These are phyloP conservation scores for Enteromius unitaeniatus DNA, from an alignment of 2,797 vertebrate species.

Conservation along the genomic window DNA sequence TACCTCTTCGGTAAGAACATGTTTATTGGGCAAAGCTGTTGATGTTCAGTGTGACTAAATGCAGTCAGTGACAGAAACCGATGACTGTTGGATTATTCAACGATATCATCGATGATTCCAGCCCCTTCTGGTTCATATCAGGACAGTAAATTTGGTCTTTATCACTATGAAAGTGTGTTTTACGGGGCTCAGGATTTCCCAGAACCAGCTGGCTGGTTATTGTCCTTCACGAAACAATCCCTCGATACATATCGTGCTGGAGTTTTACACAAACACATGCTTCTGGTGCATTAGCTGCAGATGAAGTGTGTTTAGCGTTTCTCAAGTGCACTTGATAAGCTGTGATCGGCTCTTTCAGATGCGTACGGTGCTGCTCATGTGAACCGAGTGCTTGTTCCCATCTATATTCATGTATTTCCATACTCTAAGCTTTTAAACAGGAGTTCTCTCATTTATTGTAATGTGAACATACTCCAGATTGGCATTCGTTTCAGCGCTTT, in stretches of 20 bases:
- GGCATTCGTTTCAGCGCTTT: background rate
- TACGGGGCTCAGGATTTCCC: background rate
- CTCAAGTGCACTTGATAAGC: conserved; percentile 37
- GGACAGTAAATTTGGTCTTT: background rate
- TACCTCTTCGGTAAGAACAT: background rate
- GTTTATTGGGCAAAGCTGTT: background rate
- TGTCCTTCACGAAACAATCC: background rate
- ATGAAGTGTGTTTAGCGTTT: conserved; percentile 13
- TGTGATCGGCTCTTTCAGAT: conserved; percentile 46
- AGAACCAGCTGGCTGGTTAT: conserved; percentile 68
- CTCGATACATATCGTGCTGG: conserved; percentile 19
- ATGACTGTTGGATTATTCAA: conserved; percentile 7
- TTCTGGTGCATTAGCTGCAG: background rate
- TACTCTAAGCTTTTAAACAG: background rate
- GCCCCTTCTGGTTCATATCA: background rate
- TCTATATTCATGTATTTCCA: background rate
- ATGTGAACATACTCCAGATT: background rate
- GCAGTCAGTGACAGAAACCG: conserved; percentile 27
- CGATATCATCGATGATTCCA: background rate
- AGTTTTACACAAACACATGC: conserved; percentile 52
- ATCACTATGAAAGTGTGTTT: background rate
- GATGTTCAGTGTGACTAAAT: background rate
- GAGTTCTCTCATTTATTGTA: background rate
- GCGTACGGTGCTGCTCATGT: conserved; percentile 23
- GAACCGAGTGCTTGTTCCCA: conserved; percentile 41